Evolutionary conservation across 2,113 vertebrate species (phyloP), one percentile per base, ranked within the genome.

Genomic region (Meriones unguiculatus): DNA sequence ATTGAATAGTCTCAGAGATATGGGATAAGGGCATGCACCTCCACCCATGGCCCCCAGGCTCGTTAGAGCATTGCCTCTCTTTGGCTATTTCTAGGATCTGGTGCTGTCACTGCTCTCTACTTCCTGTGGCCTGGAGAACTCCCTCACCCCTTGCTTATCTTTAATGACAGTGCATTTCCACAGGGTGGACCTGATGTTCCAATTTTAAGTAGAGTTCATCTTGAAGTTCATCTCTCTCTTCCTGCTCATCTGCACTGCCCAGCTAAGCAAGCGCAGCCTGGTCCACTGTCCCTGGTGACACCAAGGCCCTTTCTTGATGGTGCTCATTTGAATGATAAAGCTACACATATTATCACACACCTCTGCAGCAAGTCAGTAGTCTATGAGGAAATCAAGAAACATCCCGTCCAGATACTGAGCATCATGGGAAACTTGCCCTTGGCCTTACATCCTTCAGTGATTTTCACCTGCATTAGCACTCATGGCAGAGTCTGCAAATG

Each of bases 401-500:
- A 22, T n/a, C 5, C 1, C 1, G 41, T 15, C 17, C 78, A 64
- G 52, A 62, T 5, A 5, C 14, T 7, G 57, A 14, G 32, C 86
- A 50, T 86, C 64, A 46, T 4, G 8, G 24, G 2, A 64, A 41
- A 75, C 6, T 6, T 52, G 8, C 4, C 3, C 86, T n/a, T n/a
- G 38, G 20, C 52, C 84, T 38, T 22, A 35, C 22, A 24, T 54
- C 32, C 75, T 28, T 13, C 28, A 20, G 1, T 3, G 41, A 10
- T 11, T 69, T 52, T n/a, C 12, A 9, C n/a, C 76, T 14, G n/a
- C 46, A 5, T n/a, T 17, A 0, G 4, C 52, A n/a, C 75, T 86
- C 10, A 9, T 5, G 0, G 0, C 0, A 2, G 32, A 8, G 14
- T 25, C 35, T 24, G 18, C 73, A 30, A 20, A 73, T 2, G 0